phyloP scores from a whole-genome alignment of 2,113 vertebrate species.

The Orycteropus afer region DNA sequence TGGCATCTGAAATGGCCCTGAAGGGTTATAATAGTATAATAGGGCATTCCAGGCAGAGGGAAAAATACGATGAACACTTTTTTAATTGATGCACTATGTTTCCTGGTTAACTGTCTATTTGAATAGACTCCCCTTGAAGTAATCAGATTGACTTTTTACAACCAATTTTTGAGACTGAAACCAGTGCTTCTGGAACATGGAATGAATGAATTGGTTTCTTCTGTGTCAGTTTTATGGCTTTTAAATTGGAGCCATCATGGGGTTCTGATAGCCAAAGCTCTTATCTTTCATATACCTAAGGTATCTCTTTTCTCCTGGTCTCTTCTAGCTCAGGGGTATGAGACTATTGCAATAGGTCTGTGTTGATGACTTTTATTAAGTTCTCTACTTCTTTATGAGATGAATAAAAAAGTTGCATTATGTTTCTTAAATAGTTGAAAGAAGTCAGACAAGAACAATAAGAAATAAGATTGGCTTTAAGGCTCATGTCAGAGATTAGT shows the following conservation, averaged over 20 bases:
- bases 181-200: background rate
- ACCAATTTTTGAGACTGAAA: background rate
- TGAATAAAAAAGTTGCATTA: background rate
- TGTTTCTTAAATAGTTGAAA: slow-evolving; percentile 42
- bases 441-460: background rate
- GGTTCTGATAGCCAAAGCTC: background rate
- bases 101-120: background rate
- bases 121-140: slow-evolving; percentile 17
- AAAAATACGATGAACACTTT: background rate
- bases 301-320: background rate
- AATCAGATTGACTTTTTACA: background rate
- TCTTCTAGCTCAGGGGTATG: background rate
- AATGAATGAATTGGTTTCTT: background rate
- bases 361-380: background rate
- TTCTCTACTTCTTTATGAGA: background rate
- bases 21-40: background rate
- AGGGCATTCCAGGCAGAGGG: background rate
- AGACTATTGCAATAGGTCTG: background rate
- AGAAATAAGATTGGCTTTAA: slow-evolving; percentile 12
- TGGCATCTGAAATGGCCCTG: background rate
- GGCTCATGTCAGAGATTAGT: background rate
- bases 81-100: background rate
- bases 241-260: background rate
- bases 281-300: background rate
- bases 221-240: background rate